These are phyloP conservation scores for Hirtodrosophila duncani DNA, from an alignment of 2,888 invertebrate species.

Conservation along the genomic window DNA sequence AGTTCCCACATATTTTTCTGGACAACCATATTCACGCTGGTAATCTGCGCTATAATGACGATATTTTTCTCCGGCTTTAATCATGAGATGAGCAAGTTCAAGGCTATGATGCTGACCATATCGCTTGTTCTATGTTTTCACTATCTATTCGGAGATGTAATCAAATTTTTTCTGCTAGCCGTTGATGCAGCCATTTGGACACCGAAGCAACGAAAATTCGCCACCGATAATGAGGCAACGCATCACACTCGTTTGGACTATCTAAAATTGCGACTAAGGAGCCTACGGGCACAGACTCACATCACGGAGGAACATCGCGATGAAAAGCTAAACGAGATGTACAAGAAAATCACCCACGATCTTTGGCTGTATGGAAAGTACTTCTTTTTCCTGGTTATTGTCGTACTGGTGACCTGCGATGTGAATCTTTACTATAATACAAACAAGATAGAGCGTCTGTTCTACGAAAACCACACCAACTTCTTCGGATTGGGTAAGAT, in stretches of 20 bases:
- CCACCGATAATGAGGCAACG: neutral
- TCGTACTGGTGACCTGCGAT: slow-evolving; percentile 50
- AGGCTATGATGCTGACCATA: slow-evolving; percentile 45
- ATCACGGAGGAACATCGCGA: slow-evolving; percentile 44
- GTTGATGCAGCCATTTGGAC: slow-evolving; percentile 34
- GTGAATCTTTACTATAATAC: slow-evolving; percentile 55
- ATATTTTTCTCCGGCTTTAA: slow-evolving; percentile 43
- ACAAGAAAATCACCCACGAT: slow-evolving; percentile 54
- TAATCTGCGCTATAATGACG: neutral
- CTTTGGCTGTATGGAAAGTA: slow-evolving; percentile 58
- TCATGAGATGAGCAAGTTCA: slow-evolving; percentile 51
- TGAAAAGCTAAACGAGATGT: slow-evolving; percentile 55
- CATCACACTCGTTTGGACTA: neutral
- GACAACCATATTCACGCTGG: too few relatives aligned
- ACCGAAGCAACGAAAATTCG: neutral
- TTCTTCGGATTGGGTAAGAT: slow-evolving; percentile 24
- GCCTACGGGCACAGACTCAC: slow-evolving; percentile 22
- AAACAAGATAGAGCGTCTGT: slow-evolving; percentile 36
- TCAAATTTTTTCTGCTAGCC: slow-evolving; percentile 43
- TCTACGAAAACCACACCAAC: slow-evolving; percentile 36
- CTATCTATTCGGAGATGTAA: slow-evolving; percentile 50
- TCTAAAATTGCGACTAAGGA: neutral
- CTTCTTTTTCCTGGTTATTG: slow-evolving; percentile 48
- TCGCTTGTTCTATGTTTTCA: slow-evolving; percentile 43
- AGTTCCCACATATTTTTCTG: too few relatives aligned